Percentiles rank a stretch among this genome's conserved stretches.
Conservation (phyloP, 2,888 invertebrate species). For the Plemyria rubiginata region DNA sequence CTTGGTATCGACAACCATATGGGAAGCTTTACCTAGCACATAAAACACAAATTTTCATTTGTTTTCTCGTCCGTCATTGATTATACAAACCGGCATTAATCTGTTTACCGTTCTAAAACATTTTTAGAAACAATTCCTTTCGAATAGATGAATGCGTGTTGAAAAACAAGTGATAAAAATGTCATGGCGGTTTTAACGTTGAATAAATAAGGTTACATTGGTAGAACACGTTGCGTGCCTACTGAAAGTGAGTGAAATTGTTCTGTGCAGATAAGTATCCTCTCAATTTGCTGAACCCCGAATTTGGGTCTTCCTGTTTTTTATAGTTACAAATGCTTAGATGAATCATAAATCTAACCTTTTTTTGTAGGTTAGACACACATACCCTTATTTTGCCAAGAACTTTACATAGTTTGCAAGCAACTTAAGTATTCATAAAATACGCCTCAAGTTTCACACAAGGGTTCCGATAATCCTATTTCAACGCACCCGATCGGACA, state of each 20-base stretch:
- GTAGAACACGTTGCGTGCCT: too few species aligned
- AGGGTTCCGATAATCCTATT: constrained; percentile 13
- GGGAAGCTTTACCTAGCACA: constrained; percentile 25
- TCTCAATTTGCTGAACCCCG: too few species aligned
- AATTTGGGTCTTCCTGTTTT: too few species aligned
- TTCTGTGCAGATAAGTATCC: too few species aligned
- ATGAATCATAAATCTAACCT: neutral
- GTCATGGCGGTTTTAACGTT: constrained; percentile 8
- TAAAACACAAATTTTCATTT: constrained; percentile 33
- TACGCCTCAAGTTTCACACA: neutral
- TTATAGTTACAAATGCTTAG: neutral
- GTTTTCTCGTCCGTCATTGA: constrained; percentile 23
- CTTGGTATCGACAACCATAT: constrained; percentile 29
- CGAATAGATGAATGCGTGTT: constrained; percentile 13
- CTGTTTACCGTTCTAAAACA: constrained; percentile 29
- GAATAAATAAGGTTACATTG: constrained; percentile 1
- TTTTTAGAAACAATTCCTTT: constrained; percentile 13
- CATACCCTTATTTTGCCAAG: neutral
- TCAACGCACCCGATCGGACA: constrained; percentile 9
- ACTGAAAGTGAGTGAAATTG: too few species aligned
- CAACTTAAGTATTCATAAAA: neutral
- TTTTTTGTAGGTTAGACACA: neutral
- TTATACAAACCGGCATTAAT: constrained; percentile 29
- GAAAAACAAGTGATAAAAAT: constrained; percentile 28
- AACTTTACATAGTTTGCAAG: neutral